Evolutionary conservation across 1,140 invertebrate species (phyloP), one percentile per base, ranked within the genome.

Genomic region (Sycophila sp.): DNA sequence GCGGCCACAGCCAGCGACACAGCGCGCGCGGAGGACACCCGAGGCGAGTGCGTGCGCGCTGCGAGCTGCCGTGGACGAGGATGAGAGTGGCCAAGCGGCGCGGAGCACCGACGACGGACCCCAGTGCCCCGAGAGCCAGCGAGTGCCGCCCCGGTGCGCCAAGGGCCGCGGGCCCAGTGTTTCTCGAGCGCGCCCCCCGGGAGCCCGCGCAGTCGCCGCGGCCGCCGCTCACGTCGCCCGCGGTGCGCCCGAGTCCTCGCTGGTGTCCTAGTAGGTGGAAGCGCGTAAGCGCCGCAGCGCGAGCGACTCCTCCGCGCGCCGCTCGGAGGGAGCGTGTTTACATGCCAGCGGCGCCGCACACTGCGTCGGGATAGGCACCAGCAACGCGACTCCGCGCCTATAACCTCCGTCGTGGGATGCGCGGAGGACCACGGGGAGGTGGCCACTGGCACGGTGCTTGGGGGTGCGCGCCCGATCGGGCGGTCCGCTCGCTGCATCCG

Each of bases 11-110:
- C 64, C 51, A 73, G 58, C 67, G 53, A 55, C 62, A 65, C 34
- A 59, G 40, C 60, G 71, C 68, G 59, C 72, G 70, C 64, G 58
- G 59, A 53, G n/a, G 45, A 55, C 30, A 34, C 2, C 15, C 26
- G 22, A 70, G 32, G n/a, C 32, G 17, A 49, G 68, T 42, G 67
- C 34, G 58, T 32, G 22, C 32, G 6, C 15, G 58, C 32, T 24
- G 32, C 26, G 2, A 36, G 17, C 38, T 47, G 6, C 22, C 15
- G 30, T 65, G 36, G 36, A 38, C 32, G 30, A 64, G 13, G 58
- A 60, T 60, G 58, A 60, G 56, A 60, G 38, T 45, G 24, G 38
- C 58, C 24, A 30, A 60, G 24, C 58, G 58, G 22, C 26, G 45
- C 38, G 38, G 40, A 42, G 38, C 58, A 45, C 15, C 30, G 40